Conservation (phyloP, 2,113 vertebrate species). For the Heloderma charlesbogerti region DNA sequence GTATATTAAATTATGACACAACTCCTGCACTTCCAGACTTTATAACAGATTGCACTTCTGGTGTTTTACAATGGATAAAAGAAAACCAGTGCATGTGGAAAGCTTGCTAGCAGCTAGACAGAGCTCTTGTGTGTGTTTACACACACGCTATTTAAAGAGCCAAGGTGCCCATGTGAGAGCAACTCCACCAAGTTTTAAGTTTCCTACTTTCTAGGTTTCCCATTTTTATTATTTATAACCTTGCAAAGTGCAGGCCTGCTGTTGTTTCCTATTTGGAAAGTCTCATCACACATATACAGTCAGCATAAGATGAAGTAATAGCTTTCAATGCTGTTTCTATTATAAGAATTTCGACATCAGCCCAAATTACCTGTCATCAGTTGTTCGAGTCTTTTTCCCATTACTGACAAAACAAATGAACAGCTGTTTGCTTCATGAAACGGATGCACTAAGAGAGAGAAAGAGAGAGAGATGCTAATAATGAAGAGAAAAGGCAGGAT, state of each 20-base stretch:
- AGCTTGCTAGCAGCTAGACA: not conserved
- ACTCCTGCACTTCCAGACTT: not conserved
- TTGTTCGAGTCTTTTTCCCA: constrained; percentile 67
- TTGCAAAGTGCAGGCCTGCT: constrained; percentile 63
- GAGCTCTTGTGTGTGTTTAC: not conserved
- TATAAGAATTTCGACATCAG: constrained; percentile 68
- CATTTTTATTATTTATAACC: constrained; percentile 69
- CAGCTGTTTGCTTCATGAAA: constrained; percentile 70
- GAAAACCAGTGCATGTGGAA: not conserved
- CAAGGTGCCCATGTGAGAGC: not conserved
- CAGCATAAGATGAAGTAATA: constrained; percentile 73
- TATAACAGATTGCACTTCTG: not conserved
- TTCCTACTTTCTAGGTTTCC: constrained; percentile 58
- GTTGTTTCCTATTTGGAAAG: constrained; percentile 62
- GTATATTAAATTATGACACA: not conserved
- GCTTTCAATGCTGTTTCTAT: constrained; percentile 63
- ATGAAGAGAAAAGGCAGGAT: constrained; percentile 55
- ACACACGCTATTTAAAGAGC: not conserved
- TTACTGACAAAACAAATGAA: constrained; percentile 74
- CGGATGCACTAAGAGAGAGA: constrained; percentile 27
- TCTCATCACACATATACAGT: constrained; percentile 69
- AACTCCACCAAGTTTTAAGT: constrained; percentile 36
- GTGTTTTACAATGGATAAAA: not conserved
- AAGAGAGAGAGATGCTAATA: constrained; percentile 20
- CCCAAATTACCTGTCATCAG: constrained; percentile 76